A percentile compares a stretch with the other conserved stretches of the same genome.
Evolutionary conservation across 1,140 invertebrate species (phyloP).

Genomic region (Hormaphis cornu): DNA sequence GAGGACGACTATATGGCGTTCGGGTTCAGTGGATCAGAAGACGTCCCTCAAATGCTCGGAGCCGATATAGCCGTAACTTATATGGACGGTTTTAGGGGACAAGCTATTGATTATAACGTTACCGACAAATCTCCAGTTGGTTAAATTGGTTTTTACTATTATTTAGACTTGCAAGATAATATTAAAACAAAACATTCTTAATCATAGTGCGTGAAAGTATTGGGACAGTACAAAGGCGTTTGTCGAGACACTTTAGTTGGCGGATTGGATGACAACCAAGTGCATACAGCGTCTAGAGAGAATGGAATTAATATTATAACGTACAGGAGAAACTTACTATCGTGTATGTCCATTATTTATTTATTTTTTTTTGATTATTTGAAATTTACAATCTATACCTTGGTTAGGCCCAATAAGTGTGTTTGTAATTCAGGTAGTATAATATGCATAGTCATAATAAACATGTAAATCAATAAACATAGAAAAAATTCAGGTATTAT

Average conservation of each 20-base stretch:
- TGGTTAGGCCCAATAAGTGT: too few species aligned
- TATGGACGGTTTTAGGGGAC: slow-evolving; percentile 60
- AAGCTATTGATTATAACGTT: slow-evolving; percentile 74
- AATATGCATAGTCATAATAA: too few species aligned
- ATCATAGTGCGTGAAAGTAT: slow-evolving; percentile 68
- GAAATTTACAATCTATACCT: too few species aligned
- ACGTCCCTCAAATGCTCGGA: slow-evolving; percentile 69
- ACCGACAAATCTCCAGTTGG: slow-evolving; percentile 68
- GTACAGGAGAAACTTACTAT: slow-evolving; percentile 61
- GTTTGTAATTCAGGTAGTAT: too few species aligned
- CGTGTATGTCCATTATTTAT: slow-evolving; percentile 49
- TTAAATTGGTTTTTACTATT: slow-evolving; percentile 32
- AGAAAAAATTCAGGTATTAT: too few species aligned
- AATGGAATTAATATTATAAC: slow-evolving; percentile 70
- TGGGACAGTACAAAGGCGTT: slow-evolving; percentile 75
- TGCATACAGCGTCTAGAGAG: slow-evolving; percentile 57
- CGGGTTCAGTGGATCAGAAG: slow-evolving; percentile 66
- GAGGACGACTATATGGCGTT: slow-evolving; percentile 79
- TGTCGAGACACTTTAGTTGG: slow-evolving; percentile 65
- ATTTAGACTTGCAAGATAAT: neutral
- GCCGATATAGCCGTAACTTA: slow-evolving; percentile 72
- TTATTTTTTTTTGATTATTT: neutral
- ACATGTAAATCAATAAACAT: too few species aligned
- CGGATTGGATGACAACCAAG: slow-evolving; percentile 66
- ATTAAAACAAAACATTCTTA: slow-evolving; percentile 18